Evolutionary conservation across 2,797 vertebrate species (phyloP).

Genomic region (Echeneis naucrates): DNA sequence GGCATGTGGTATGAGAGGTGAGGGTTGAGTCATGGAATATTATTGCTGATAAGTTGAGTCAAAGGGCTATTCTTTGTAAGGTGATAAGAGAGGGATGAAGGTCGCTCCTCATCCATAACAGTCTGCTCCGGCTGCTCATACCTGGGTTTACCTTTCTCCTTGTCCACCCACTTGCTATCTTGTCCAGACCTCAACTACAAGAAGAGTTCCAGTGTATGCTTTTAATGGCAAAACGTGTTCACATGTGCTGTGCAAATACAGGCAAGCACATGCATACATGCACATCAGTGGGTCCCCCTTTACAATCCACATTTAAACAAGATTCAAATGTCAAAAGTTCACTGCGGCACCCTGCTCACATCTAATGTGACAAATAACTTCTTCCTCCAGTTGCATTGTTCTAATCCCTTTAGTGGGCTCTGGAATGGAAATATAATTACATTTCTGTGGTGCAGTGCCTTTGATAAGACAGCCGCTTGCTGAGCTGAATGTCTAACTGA

Average conservation of each 20-base stretch:
- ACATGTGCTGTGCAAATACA: conserved; percentile 12
- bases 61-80: conserved; percentile 71
- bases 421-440: conserved; percentile 85
- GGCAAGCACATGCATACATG: not conserved
- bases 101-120: conserved; percentile 77
- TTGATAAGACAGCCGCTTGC: conserved; percentile 83
- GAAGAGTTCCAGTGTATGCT: conserved; percentile 68
- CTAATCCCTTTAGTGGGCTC: conserved; percentile 85
- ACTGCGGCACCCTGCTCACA: conserved; percentile 71
- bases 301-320: conserved; percentile 49
- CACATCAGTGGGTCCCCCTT: conserved; percentile 23
- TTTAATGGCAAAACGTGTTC: conserved; percentile 19
- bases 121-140: conserved; percentile 78
- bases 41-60: conserved; percentile 62
- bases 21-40: conserved; percentile 64
- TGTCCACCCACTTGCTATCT: conserved; percentile 24
- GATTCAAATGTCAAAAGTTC: conserved; percentile 81
- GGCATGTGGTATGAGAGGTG: conserved; percentile 50
- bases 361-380: conserved; percentile 85
- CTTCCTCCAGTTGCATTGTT: conserved; percentile 83
- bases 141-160: conserved; percentile 55
- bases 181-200: conserved; percentile 49
- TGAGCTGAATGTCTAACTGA: conserved; percentile 83
- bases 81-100: conserved; percentile 78
- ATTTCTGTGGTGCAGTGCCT: conserved; percentile 81